Conservation (phyloP, 2,888 invertebrate genomes). For the Phengaris arion region DNA sequence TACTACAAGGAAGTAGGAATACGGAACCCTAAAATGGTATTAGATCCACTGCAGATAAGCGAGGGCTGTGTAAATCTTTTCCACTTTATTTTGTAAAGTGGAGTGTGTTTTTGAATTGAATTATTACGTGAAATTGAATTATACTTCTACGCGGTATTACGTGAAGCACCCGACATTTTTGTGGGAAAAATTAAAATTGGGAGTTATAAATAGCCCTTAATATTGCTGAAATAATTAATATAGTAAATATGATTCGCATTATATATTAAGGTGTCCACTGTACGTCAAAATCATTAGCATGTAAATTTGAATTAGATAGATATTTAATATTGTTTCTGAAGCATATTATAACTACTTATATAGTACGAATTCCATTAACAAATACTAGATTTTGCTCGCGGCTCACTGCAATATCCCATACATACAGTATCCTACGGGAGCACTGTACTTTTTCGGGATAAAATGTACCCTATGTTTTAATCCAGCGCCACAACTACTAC, state of each 20-base stretch:
- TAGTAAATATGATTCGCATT: too few relatives aligned
- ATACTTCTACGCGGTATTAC: neutral
- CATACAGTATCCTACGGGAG: too few relatives aligned
- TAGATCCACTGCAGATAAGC: conserved; percentile 33
- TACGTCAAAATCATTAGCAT: too few relatives aligned
- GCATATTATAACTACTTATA: neutral
- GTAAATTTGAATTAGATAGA: too few relatives aligned
- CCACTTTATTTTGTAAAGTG: neutral
- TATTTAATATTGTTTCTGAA: neutral
- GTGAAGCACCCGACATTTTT: neutral
- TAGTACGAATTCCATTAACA: too few relatives aligned
- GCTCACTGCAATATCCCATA: too few relatives aligned
- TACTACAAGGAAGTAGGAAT: too few relatives aligned
- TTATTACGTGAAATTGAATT: neutral
- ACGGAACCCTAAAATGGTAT: conserved; percentile 8
- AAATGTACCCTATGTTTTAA: too few relatives aligned
- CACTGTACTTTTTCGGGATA: too few relatives aligned
- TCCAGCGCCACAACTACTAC: too few relatives aligned
- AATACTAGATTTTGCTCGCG: neutral
- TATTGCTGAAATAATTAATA: neutral
- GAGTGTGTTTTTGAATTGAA: neutral
- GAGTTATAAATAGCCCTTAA: neutral
- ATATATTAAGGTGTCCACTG: too few relatives aligned
- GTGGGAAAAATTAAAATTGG: neutral
- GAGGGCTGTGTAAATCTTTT: conserved; percentile 29